Conservation (phyloP, 2,797 vertebrate genomes). For the Ara ararauna region DNA sequence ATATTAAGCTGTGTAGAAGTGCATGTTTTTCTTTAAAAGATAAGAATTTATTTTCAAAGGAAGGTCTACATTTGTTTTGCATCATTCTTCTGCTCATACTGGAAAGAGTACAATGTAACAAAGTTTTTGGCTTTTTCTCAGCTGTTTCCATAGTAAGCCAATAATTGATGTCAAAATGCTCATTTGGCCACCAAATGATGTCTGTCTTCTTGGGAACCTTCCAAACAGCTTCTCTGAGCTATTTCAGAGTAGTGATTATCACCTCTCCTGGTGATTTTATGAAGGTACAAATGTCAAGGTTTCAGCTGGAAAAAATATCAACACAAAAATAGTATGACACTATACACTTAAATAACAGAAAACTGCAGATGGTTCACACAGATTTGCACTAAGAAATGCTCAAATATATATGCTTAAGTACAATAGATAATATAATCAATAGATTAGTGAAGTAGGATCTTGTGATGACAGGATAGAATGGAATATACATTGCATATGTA, state of each 20-base stretch:
- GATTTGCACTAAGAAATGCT: neutral
- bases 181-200: slow-evolving; percentile 68
- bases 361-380: neutral
- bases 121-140: slow-evolving; percentile 44
- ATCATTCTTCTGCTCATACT: slow-evolving; percentile 37
- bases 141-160: slow-evolving; percentile 21
- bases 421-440: neutral
- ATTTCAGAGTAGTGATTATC: slow-evolving; percentile 55
- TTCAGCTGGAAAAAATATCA: neutral
- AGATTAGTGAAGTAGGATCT: neutral
- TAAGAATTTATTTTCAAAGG: neutral
- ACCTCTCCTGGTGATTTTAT: slow-evolving; percentile 16
- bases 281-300: neutral
- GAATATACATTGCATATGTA: neutral
- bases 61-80: slow-evolving; percentile 49
- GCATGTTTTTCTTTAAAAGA: neutral
- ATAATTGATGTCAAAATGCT: slow-evolving; percentile 44
- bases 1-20: neutral
- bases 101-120: slow-evolving; percentile 9
- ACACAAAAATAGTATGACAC: neutral
- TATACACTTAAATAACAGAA: neutral
- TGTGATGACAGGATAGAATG: neutral
- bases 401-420: neutral
- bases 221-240: slow-evolving; percentile 58
- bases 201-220: slow-evolving; percentile 53